Conservation (phyloP, 2,797 vertebrate genomes). For the Craterocephalus amniculus region DNA sequence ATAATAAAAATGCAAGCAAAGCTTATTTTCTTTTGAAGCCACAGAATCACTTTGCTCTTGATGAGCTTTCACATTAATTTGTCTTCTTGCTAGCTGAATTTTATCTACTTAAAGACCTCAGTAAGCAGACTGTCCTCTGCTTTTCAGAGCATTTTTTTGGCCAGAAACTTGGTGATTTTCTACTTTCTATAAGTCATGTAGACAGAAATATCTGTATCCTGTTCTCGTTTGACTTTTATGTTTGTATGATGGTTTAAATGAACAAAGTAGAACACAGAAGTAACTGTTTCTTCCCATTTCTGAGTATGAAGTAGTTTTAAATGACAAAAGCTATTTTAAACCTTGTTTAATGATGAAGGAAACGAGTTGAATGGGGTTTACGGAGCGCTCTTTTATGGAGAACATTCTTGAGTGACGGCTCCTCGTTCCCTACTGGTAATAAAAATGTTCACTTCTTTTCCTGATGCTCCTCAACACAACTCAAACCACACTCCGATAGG, state of each 20-base stretch:
- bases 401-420: conserved; percentile 76
- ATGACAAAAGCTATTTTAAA: not conserved
- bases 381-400: conserved; percentile 43
- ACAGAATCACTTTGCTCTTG: too few species aligned
- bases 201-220: conserved; percentile 14
- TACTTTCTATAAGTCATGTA: not conserved
- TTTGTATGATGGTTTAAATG: not conserved
- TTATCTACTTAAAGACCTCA: not conserved
- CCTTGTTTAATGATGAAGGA: conserved; percentile 33
- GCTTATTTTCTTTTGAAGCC: too few species aligned
- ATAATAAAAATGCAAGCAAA: too few species aligned
- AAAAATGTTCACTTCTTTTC: conserved; percentile 47
- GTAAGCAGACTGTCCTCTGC: too few species aligned
- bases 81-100: too few species aligned
- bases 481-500: conserved; percentile 23
- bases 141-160: too few species aligned
- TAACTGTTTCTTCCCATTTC: not conserved
- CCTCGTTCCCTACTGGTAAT: conserved; percentile 56
- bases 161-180: too few species aligned
- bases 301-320: not conserved
- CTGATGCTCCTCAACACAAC: conserved; percentile 41
- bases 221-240: not conserved
- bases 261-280: not conserved
- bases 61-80: too few species aligned
- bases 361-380: conserved; percentile 21